Percentiles rank a stretch among this genome's conserved stretches.
Evolutionary conservation across 1,140 invertebrate species (phyloP).

Genomic region (Scaptodrosophila lebanonensis): DNA sequence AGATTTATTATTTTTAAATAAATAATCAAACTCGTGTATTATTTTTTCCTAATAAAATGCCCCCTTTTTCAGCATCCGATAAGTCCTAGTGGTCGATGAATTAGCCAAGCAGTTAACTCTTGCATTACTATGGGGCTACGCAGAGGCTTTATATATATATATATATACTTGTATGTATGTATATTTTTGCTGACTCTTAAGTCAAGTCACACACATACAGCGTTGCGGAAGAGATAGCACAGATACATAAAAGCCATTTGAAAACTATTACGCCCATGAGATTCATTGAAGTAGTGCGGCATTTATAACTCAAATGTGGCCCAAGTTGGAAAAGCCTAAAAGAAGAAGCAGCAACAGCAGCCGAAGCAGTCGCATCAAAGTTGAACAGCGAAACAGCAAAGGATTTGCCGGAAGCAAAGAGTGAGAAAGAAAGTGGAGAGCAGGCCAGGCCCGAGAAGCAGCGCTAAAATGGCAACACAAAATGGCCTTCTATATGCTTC

Average conservation of each 20-base stretch:
- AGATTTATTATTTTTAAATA: too few relatives aligned
- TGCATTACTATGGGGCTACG: too few relatives aligned
- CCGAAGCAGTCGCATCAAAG: constrained; percentile 28
- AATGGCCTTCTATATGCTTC: constrained; percentile 53
- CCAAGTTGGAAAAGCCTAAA: constrained; percentile 36
- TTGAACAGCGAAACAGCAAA: constrained; percentile 8
- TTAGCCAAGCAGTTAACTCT: too few relatives aligned
- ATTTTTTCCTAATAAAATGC: too few relatives aligned
- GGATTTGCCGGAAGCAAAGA: constrained; percentile 21
- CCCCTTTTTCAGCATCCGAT: too few relatives aligned
- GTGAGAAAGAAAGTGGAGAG: constrained; percentile 37
- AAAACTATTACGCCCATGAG: constrained; percentile 71
- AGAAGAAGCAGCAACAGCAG: constrained; percentile 7
- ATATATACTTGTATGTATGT: constrained; percentile 53
- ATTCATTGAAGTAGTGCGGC: constrained; percentile 71
- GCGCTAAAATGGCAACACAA: constrained; percentile 47
- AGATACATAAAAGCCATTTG: constrained; percentile 61
- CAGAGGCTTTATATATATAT: too few relatives aligned
- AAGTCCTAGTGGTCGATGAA: too few relatives aligned
- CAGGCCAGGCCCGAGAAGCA: constrained; percentile 38
- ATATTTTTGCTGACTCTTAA: constrained; percentile 47
- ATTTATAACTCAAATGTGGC: constrained; percentile 69
- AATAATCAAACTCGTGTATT: too few relatives aligned
- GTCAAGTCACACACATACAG: constrained; percentile 26
- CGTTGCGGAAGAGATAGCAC: background rate